Evolutionary conservation across 2,113 vertebrate species (phyloP).

Genomic region (Ophiodon elongatus): DNA sequence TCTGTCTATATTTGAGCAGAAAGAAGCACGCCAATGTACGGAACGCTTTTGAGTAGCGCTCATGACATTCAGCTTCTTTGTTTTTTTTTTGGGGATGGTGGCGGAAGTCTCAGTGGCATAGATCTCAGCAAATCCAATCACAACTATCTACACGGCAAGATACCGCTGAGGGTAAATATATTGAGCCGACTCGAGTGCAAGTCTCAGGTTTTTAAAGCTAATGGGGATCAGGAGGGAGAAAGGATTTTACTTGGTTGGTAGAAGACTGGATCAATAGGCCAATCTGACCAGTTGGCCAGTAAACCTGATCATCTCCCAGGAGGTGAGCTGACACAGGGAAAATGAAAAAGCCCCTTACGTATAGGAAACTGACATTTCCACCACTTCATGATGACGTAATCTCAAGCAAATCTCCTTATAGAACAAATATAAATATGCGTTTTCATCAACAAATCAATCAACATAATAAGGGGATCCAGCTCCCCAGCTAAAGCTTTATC

Average conservation of each 20-base stretch:
- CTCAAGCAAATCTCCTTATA: background rate
- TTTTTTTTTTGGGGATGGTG: background rate
- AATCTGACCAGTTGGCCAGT: conserved; percentile 31
- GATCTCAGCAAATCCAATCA: conserved; percentile 40
- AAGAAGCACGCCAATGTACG: background rate
- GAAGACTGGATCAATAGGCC: conserved; percentile 52
- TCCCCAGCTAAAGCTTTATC: background rate
- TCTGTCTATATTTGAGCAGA: background rate
- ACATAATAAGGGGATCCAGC: background rate
- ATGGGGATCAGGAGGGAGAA: conserved; percentile 49
- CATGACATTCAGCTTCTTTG: conserved; percentile 6
- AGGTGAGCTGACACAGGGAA: conserved; percentile 16
- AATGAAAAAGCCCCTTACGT: conserved; percentile 6
- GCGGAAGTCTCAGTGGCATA: conserved; percentile 14
- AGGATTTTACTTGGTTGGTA: conserved; percentile 29
- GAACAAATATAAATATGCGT: background rate
- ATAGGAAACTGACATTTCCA: conserved; percentile 14
- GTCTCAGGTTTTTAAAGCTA: conserved; percentile 44
- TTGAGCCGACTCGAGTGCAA: conserved; percentile 12
- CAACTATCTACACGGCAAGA: conserved; percentile 19
- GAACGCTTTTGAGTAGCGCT: conserved; percentile 1
- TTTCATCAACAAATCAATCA: background rate
- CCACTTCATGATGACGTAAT: background rate
- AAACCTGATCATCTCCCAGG: conserved; percentile 7
- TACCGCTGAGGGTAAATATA: conserved; percentile 9